These are phyloP conservation scores for Podargus strigoides DNA, from an alignment of 2,797 vertebrate genomes.

Conservation along the genomic window DNA sequence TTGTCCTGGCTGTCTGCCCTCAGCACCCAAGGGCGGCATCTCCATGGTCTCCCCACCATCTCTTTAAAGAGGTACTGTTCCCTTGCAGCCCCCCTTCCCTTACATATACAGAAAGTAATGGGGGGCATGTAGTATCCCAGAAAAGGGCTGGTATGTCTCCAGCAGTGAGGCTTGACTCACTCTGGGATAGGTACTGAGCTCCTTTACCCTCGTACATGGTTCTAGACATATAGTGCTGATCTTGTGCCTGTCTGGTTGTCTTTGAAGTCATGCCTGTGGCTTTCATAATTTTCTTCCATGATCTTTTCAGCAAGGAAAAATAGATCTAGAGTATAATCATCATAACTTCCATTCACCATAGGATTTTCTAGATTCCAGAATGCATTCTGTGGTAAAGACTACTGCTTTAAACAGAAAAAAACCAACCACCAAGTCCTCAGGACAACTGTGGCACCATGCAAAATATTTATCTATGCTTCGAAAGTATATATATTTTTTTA, in stretches of 20 bases:
- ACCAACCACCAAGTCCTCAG: not conserved
- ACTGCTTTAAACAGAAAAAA: not conserved
- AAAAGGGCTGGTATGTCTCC: not conserved
- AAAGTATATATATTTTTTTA: not conserved
- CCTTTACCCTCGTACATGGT: accelerated
- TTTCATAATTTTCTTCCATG: not conserved
- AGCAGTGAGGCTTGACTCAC: not conserved
- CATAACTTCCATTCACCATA: not conserved
- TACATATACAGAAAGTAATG: not conserved
- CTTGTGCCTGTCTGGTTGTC: not conserved
- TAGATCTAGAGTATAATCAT: accelerated
- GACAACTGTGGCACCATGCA: not conserved
- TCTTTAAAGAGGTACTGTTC: not conserved
- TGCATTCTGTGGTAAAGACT: not conserved
- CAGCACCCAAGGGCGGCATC: not conserved
- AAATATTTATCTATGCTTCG: not conserved
- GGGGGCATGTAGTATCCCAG: not conserved
- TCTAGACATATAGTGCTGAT: not conserved
- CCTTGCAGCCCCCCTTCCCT: not conserved
- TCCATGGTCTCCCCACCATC: not conserved
- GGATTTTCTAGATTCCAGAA: not conserved
- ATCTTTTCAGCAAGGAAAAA: not conserved
- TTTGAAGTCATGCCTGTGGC: not conserved
- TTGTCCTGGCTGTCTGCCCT: not conserved
- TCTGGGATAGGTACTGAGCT: not conserved